Base-by-base conservation (phyloP, 2,113 vertebrate species). In the Neoarius graeffei region DNA sequence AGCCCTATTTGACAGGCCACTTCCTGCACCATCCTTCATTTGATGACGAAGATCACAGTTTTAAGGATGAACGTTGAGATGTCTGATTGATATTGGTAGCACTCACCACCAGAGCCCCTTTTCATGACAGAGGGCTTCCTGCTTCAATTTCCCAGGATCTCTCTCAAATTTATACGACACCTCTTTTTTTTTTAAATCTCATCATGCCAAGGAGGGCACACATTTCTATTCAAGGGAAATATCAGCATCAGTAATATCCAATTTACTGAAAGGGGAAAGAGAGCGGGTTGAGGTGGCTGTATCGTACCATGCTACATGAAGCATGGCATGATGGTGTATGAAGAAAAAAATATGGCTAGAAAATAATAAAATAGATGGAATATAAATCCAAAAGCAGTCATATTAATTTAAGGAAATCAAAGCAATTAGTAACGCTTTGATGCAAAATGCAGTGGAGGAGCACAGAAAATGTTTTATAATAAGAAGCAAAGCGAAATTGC, bases 191-290 rank as follows among this genome's bases (percentile, higher is more conserved):
- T 92, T 88, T 88, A 73, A 35, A 93, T 92, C 92, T 94, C 91
- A 93, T 95, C 94, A 95, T 82, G 88, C 88, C 86, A 88, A 91
- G 92, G 91, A 92, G 89, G 89, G 93, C 93, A 92, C 93, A 94
- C 93, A 94, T 93, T 94, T 94, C 93, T 89, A 94, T 96, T 95
- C 93, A 92, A 91, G 89, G 91, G 91, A 84, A 86, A 94, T 88
- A 94, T 95, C 93, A 95, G 93, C 93, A 91, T 93, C 92, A 91
- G 93, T 95, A 95, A 96, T 95, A 95, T 95, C 95, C 95, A 94
- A 95, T 96, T 95, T 96, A 93, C 92, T 92, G 88, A 85, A 93
- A 92, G 94, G 92, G 92, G 91, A 94, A 92, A 54, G 92, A 52
- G 92, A 94, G 92, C 94, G 92, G 94, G 93, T 94, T 94, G 94